Base-by-base conservation (phyloP, 1,140 invertebrate species). In the Onthophagus taurus region DNA sequence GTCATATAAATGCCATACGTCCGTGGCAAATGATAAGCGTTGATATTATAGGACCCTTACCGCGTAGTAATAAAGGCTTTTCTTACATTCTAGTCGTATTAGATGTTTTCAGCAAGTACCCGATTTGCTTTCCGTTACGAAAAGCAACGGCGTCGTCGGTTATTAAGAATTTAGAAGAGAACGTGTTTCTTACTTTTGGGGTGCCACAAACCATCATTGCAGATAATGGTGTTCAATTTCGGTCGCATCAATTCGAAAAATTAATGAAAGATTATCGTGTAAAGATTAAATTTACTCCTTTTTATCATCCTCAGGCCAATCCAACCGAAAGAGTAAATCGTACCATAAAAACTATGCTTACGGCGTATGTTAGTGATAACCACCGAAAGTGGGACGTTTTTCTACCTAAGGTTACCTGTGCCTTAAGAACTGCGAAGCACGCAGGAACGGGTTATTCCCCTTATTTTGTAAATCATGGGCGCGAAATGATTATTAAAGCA, bases 381-480 rank as follows among this genome's bases (percentile, higher is more conserved):
- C 60, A 65, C 31, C 42, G 31, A 9, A 37, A 36, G 16, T 64
- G 60, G 59, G 58, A 59, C 39, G 38, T 44, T 12, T 33, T 53
- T 46, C 35, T 64, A 3, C 35, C 34, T 2, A 46, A 48, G 9
- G 37, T 57, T 16, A 47, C 41, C 0, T 50, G 48, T 26, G 61
- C 57, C 2, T 46, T 60, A 7, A 45, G 60, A 16, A 59, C 61
- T 3, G 48, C 53, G 2, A 42, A 46, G 2, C 53, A 61, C 46
- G 57, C 60, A 23, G 49, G 49, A 1, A 64, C 60, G 1, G 47
- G 51, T 18, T 48, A 44, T 18, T 55, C 59, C 1, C 60, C 61
- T 9, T 47, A 46, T 37, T 51, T 51, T 23, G 14, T 48, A 9
- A 41, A 29, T 18, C 51, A 51, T 41, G 51, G 48, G 20, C 47